Conservation (phyloP, 2,797 vertebrate species). For the Phaenicophaeus curvirostris region DNA sequence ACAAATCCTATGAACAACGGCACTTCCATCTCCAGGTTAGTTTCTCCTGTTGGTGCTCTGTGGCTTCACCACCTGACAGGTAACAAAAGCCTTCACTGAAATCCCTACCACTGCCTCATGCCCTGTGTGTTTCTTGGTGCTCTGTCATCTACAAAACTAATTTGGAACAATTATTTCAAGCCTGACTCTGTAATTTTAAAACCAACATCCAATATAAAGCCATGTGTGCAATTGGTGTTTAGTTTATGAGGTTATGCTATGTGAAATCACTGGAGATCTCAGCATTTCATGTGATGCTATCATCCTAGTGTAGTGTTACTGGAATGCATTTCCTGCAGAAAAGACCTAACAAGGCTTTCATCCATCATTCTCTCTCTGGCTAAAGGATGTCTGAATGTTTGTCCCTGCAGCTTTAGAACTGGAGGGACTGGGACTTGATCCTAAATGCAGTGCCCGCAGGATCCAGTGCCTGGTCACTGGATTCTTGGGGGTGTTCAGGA, state of each 20-base stretch:
- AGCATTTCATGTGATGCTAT: not conserved
- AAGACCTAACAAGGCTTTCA: not conserved
- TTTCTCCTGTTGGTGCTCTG: not conserved
- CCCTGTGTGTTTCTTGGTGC: not conserved
- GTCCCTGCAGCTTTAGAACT: not conserved
- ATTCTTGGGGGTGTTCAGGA: not conserved
- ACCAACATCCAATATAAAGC: not conserved
- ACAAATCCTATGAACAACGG: not conserved
- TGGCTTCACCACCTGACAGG: not conserved
- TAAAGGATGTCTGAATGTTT: not conserved
- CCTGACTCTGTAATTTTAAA: not conserved
- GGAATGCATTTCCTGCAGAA: not conserved
- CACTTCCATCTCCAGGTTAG: not conserved
- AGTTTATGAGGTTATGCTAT: not conserved
- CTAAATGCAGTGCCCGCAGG: rapidly evolving
- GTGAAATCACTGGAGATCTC: not conserved
- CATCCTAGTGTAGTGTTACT: not conserved
- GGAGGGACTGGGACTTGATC: not conserved
- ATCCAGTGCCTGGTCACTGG: not conserved
- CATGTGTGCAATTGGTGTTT: not conserved
- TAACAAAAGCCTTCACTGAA: not conserved
- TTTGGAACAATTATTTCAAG: not conserved
- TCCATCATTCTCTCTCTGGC: not conserved
- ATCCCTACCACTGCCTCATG: not conserved
- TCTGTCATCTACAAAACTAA: not conserved